Base-by-base conservation (phyloP, 1,140 invertebrate species). In the Drosophila tristis region DNA sequence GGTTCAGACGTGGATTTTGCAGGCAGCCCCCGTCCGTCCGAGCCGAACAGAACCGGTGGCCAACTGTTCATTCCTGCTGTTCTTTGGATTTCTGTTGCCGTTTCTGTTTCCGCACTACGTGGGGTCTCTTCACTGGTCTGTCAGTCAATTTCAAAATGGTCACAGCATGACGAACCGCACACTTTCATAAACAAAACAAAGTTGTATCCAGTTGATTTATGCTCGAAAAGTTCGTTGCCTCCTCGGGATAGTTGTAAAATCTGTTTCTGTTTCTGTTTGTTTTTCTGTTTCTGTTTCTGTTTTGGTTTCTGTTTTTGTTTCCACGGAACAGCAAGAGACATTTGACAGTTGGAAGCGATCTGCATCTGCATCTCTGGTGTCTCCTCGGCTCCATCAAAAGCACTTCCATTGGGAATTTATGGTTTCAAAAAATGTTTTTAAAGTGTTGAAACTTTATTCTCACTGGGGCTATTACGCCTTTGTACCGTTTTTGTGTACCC, bases 361-460 rank as follows among this genome's bases (percentile, higher is more conserved):
- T 25, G 29, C 44, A 68, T 70, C 64, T 25, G 29, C 44, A 35
- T 44, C 64, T 31, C 31, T 31, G 31, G 8, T 9, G 8, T 31
- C 8, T 31, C 2, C 8, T 29, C n/a, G 20, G 23, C 20, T 25
- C 11, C 8, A n/a, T 13, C 2, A 44, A 20, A 67, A 67, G 55
- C 66, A 70, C 35, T 70, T 70, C 54, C 73, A 57, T 59, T 26
- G 57, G 81, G 61, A 67, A 80, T 86, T 85, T 85, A 80, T 86
- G 67, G 74, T 77, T 59, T 62, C 67, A 76, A 67, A 39, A 39
- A 75, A 64, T 62, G 64, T 78, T 50, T 85, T 77, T 60, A 72
- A 85, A 85, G 81, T 86, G 81, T 86, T 78, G 77, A 86, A 80
- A 85, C 70, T 78, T 57, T 73, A 80, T 85, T 77, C 81, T 80